Conservation (phyloP, 2,113 vertebrate species). For the Lucifuga dentata region DNA sequence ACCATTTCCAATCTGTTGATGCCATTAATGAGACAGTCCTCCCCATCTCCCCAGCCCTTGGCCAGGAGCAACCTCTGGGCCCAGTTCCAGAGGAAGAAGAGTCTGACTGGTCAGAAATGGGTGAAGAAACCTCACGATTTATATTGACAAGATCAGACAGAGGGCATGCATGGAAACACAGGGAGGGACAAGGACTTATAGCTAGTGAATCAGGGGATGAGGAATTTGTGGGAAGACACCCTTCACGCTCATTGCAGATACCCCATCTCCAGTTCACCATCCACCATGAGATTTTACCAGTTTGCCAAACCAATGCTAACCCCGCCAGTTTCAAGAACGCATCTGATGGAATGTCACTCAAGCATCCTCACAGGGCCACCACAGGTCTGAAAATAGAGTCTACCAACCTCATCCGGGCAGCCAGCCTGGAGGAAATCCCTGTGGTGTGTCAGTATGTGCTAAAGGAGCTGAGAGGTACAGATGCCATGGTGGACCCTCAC, state of each 20-base stretch:
- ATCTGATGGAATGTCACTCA: slow-evolving; percentile 29
- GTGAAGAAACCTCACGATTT: slow-evolving; percentile 71
- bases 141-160: slow-evolving; percentile 54
- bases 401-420: slow-evolving; percentile 76
- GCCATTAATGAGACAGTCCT: slow-evolving; percentile 49
- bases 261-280: slow-evolving; percentile 79
- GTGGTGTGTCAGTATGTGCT: slow-evolving; percentile 56
- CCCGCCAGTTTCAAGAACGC: slow-evolving; percentile 51
- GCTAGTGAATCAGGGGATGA: slow-evolving; percentile 75
- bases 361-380: slow-evolving; percentile 56
- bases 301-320: slow-evolving; percentile 22
- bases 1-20: slow-evolving; percentile 66
- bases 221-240: slow-evolving; percentile 39
- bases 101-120: slow-evolving; percentile 83
- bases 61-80: slow-evolving; percentile 74
- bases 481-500: slow-evolving; percentile 78
- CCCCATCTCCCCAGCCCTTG: slow-evolving; percentile 71
- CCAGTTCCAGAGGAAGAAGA: slow-evolving; percentile 82
- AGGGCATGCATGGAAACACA: slow-evolving; percentile 60
- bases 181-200: slow-evolving; percentile 65
- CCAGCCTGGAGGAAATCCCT: slow-evolving; percentile 81
- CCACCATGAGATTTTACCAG: slow-evolving; percentile 64
- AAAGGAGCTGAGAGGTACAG: slow-evolving; percentile 70
- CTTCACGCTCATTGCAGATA: slow-evolving; percentile 55
- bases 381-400: slow-evolving; percentile 57